These are phyloP conservation scores for Xenopus petersii DNA, from an alignment of 2,797 vertebrate species.

Conservation along the genomic window DNA sequence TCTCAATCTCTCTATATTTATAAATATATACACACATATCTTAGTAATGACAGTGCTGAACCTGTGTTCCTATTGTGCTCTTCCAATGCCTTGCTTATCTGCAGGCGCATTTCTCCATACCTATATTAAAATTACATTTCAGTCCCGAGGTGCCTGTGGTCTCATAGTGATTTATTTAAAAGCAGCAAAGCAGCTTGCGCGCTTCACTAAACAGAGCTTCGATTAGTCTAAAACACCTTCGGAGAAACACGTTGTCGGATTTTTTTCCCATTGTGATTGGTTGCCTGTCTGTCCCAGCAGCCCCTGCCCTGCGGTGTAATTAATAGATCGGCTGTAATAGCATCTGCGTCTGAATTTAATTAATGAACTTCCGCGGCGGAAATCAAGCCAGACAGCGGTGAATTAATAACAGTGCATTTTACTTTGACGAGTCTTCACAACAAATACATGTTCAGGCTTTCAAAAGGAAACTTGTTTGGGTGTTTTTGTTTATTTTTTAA, in stretches of 20 bases:
- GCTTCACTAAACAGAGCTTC: background rate
- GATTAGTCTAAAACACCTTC: background rate
- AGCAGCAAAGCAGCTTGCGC: slow-evolving; percentile 9
- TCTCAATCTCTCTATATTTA: no score
- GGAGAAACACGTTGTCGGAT: background rate
- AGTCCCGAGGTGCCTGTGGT: background rate
- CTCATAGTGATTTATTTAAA: slow-evolving; percentile 5
- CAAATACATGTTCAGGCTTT: no score
- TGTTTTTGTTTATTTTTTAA: no score
- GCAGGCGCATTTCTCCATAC: no score
- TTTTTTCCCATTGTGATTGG: background rate
- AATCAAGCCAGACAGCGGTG: background rate
- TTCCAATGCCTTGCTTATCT: no score
- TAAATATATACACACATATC: no score
- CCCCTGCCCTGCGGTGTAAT: background rate
- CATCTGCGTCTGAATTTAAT: background rate
- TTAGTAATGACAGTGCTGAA: no score
- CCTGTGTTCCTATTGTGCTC: no score
- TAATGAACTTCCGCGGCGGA: background rate
- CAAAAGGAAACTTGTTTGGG: no score
- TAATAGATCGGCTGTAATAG: background rate
- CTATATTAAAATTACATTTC: background rate
- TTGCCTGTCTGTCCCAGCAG: background rate
- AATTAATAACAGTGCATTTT: background rate
- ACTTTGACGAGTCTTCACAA: no score